Evolutionary conservation across 2,797 vertebrate species (phyloP), one percentile per base, ranked within the genome.

Genomic region (Saxicola maurus): DNA sequence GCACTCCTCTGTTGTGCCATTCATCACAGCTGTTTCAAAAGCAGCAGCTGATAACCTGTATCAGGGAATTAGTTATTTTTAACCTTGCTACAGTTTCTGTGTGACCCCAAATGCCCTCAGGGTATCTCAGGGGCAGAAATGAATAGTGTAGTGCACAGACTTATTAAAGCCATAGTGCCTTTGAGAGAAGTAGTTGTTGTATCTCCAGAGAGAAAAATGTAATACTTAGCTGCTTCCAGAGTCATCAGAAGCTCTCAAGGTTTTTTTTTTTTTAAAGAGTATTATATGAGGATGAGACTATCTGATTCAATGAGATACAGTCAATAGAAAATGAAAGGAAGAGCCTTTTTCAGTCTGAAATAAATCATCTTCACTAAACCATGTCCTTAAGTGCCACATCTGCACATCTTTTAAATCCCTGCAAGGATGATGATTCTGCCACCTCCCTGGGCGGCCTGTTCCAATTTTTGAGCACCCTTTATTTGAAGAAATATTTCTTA

Each of bases 1-100:
- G 76, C 69, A 2, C 30, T 72, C 8, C 16, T 51, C 51, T 72
- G 55, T 73, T 69, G 10, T 62, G 73, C 73, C 35, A 10, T 68
- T 86, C 37, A 38, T n/a, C 86, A 60, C 66, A 86, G 73, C 73
- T 91, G 73, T 87, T 94, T 85, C 72, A 64, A 45, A 66, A 73
- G 75, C 33, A 90, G 78, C 62, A 49, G 62, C 75, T 90, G 67
- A 86, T 86, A 81, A 87, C 77, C 77, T 73, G 33, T 78, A 46
- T 82, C 31, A 37, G 42, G 69, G 68, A 68, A 56, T 86, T 83
- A 68, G 69, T 61, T 94, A 62, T 94, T 89, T 95, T 89, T 78
- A 94, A 89, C n/a, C 24, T 45, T 66, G 69, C 42, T 92, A 57
- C 30, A 56, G 66, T 89, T 57, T 12, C 68, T 3, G 9, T 71